phyloP scores from a whole-genome alignment of 2,888 invertebrate species.

The Melolontha melolontha region DNA sequence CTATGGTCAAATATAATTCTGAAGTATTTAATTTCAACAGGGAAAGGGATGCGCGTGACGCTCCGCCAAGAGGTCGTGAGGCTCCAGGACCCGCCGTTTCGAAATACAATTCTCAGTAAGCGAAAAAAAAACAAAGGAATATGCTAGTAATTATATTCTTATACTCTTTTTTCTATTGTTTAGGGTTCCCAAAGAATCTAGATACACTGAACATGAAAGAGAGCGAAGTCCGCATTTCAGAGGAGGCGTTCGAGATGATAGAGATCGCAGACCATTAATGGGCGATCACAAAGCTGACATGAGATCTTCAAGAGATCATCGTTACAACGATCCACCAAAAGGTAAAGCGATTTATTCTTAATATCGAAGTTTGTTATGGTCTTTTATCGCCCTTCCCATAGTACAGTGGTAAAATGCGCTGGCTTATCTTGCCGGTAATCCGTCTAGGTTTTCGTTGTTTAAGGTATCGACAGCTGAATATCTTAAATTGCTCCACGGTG shows the following conservation, averaged over 20 bases:
- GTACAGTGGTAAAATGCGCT: too few relatives aligned
- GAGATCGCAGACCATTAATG: constrained; percentile 54
- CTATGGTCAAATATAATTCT: constrained; percentile 49
- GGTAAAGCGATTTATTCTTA: too few relatives aligned
- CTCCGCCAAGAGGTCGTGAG: constrained; percentile 41
- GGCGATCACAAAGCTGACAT: constrained; percentile 55
- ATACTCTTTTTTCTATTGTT: too few relatives aligned
- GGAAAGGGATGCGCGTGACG: constrained; percentile 53
- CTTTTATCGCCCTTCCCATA: neutral
- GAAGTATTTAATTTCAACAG: constrained; percentile 49
- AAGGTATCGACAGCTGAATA: too few relatives aligned
- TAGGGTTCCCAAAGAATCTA: constrained; percentile 53
- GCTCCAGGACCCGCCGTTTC: constrained; percentile 39
- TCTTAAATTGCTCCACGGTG: too few relatives aligned
- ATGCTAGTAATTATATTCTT: too few relatives aligned
- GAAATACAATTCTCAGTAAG: constrained; percentile 46
- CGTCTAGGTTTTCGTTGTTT: too few relatives aligned
- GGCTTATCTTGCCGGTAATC: too few relatives aligned
- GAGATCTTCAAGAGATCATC: constrained; percentile 61
- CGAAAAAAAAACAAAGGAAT: neutral
- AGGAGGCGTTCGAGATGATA: constrained; percentile 55
- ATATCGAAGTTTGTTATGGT: neutral
- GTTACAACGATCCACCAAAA: constrained; percentile 59
- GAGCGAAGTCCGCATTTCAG: constrained; percentile 60
- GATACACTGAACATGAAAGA: constrained; percentile 56